Evolutionary conservation across 2,888 invertebrate species (phyloP).

Genomic region (Crossocerus cetratus): DNA sequence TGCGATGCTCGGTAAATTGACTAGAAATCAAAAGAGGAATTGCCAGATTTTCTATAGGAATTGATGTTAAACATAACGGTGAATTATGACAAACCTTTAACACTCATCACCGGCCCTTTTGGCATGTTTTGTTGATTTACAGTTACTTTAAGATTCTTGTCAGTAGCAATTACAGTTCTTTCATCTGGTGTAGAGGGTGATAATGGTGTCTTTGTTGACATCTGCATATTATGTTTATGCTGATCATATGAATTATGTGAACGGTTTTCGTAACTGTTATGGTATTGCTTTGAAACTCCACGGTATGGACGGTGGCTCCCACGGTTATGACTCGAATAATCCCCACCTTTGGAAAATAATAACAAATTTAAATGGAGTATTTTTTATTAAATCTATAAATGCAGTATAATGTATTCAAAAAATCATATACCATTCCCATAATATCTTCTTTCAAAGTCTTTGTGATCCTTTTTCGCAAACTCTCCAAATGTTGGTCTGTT

Average conservation of each 20-base stretch:
- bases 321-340: slow-evolving; percentile 57
- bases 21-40: slow-evolving; percentile 60
- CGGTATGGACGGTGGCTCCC: slow-evolving; percentile 55
- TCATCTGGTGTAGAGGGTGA: slow-evolving; percentile 49
- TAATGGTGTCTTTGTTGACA: slow-evolving; percentile 38
- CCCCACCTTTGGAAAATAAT: slow-evolving; percentile 50
- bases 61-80: background rate
- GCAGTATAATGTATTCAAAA: background rate
- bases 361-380: background rate
- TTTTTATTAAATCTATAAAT: background rate
- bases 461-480: slow-evolving; percentile 57
- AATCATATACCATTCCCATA: slow-evolving; percentile 57
- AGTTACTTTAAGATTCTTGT: slow-evolving; percentile 68
- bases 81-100: slow-evolving; percentile 64
- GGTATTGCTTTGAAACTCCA: slow-evolving; percentile 55
- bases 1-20: slow-evolving; percentile 73
- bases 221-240: slow-evolving; percentile 51
- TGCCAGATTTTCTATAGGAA: slow-evolving; percentile 8
- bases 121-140: slow-evolving; percentile 61
- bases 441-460: slow-evolving; percentile 64
- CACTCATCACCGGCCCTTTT: slow-evolving; percentile 70
- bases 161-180: slow-evolving; percentile 62
- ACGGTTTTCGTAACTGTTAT: slow-evolving; percentile 60
- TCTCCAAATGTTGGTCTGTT: slow-evolving; percentile 42
- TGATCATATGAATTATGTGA: slow-evolving; percentile 60